Base-by-base conservation (phyloP, 2,113 vertebrate genomes). In the Ameiurus melas region DNA sequence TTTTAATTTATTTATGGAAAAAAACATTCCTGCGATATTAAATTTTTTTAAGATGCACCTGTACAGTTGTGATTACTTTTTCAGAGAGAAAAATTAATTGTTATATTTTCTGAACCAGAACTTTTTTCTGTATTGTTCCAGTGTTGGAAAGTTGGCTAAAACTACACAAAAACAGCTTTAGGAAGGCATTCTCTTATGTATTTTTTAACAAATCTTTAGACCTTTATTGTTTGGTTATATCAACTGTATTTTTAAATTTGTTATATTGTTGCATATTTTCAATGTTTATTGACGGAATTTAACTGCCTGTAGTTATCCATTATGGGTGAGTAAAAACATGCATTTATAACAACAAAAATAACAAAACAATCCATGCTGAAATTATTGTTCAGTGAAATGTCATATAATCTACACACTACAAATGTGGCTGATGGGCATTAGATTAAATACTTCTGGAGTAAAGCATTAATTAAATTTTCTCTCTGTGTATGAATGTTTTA, bases 401-500 rank as follows among this genome's bases (percentile, higher is more conserved):
- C 8, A 2, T 77, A 47, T 77, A 51, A 17, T 51, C 5, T 80
- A 77, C 19, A 75, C 39, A 47, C 27, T 80, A 33, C 53, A 81
- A n/a, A 22, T 53, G n/a, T 9, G 39, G 51, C 22, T 19, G 53
- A 58, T 81, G n/a, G 51, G 6, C 12, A 60, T 43, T 14, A 39
- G 57, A 14, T 60, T 5, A 39, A 57, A 58, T 57, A 58, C 22
- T 12, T 62, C 33, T 62, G 57, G 80, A 62, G 80, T 83, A 62
- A 81, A 85, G 57, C 75, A 53, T 22, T 64, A 73, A 83, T 89
- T 20, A 75, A 39, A 71, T 78, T 4, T 84, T 82, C 27, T 84
- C n/a, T 85, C 4, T 85, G 53, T 39, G 16, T 27, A 82, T 87
- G 58, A 79, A 78, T 85, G 30, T 89, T 78, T 68, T 81, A 62